Conservation (phyloP, 1,140 invertebrate genomes). For the Chymomyza costata region DNA sequence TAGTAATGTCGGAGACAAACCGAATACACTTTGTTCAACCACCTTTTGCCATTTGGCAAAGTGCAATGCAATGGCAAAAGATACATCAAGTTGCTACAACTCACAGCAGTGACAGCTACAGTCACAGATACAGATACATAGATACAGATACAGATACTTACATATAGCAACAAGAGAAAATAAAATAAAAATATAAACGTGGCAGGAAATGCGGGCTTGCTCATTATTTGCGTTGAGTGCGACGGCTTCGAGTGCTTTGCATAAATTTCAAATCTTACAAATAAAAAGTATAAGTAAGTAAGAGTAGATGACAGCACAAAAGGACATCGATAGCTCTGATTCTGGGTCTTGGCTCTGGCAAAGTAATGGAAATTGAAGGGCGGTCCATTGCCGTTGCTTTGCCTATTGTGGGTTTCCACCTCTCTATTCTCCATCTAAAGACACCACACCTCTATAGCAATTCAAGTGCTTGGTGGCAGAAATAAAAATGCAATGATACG, state of each 20-base stretch:
- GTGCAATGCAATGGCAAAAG: constrained; percentile 50
- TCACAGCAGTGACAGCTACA: constrained; percentile 10
- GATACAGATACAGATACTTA: constrained; percentile 20
- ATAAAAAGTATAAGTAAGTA: constrained; percentile 22
- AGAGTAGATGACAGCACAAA: constrained; percentile 65
- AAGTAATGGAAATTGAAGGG: constrained; percentile 72
- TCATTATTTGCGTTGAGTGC: constrained; percentile 70
- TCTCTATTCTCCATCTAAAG: constrained; percentile 9
- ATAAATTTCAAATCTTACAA: constrained; percentile 66
- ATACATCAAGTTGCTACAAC: constrained; percentile 49
- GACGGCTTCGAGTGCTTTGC: constrained; percentile 60
- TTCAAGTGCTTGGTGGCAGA: constrained; percentile 49
- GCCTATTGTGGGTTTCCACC: too few relatives aligned
- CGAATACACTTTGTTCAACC: too few relatives aligned
- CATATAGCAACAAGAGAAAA: constrained; percentile 14
- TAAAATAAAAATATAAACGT: constrained; percentile 46
- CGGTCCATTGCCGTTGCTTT: constrained; percentile 16
- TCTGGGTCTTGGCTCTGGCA: constrained; percentile 19
- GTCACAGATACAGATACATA: constrained; percentile 44
- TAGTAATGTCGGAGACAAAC: too few relatives aligned
- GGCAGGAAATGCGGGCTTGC: constrained; percentile 71
- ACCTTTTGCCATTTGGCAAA: constrained; percentile 61
- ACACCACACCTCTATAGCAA: constrained; percentile 36
- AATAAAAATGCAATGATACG: constrained; percentile 65
- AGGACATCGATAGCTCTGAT: constrained; percentile 63